A percentile compares a stretch with the other conserved stretches of the same genome.
Evolutionary conservation across 2,113 vertebrate genomes (phyloP).

Genomic region (Seriola dumerili): DNA sequence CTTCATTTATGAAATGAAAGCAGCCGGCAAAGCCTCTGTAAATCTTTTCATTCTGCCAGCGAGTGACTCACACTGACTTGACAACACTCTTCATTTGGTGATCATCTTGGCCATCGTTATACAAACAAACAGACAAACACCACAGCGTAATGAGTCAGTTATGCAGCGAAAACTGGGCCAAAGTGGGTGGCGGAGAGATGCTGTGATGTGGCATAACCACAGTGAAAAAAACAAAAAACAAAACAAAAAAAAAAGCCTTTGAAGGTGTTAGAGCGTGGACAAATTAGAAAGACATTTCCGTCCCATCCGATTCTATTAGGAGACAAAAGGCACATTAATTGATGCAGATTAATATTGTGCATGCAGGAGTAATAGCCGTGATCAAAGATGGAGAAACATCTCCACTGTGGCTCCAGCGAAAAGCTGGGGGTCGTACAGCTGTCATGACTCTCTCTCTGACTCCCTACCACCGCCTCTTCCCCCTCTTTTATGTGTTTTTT

Average conservation of each 20-base stretch:
- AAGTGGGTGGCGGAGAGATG: conserved; percentile 12
- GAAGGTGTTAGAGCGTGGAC: conserved; percentile 52
- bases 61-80: conserved; percentile 45
- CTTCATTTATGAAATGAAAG: conserved; percentile 55
- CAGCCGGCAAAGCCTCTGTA: conserved; percentile 42
- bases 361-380: conserved; percentile 18
- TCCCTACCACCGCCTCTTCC: background rate
- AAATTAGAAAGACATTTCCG: conserved; percentile 50
- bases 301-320: conserved; percentile 43
- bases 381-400: conserved; percentile 59
- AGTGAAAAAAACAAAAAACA: background rate
- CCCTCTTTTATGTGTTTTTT: conserved; percentile 17
- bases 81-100: conserved; percentile 51
- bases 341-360: conserved; percentile 56
- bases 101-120: conserved; percentile 43
- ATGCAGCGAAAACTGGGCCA: conserved; percentile 57
- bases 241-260: conserved; percentile 16
- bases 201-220: conserved; percentile 32
- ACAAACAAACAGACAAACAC: conserved; percentile 38
- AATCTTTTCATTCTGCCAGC: conserved; percentile 57
- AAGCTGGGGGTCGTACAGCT: conserved; percentile 55
- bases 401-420: conserved; percentile 34
- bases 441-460: conserved; percentile 48
- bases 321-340: conserved; percentile 59
- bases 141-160: conserved; percentile 46